Evolutionary conservation across 1,140 invertebrate species (phyloP).

Genomic region (Metopolophium dirhodum): DNA sequence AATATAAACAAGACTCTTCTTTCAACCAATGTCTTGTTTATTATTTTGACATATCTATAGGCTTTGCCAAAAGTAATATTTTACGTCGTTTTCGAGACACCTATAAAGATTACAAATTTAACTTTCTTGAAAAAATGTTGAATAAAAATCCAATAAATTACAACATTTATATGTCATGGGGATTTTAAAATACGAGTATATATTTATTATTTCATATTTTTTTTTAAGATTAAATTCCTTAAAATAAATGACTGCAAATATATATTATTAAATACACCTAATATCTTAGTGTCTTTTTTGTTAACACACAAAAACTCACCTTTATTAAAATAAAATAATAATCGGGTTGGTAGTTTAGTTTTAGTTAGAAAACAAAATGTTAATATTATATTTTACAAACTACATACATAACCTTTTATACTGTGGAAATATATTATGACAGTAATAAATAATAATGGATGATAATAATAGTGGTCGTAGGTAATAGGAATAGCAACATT

Average conservation of each 20-base stretch:
- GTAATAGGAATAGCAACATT: no score
- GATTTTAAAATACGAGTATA: conserved; percentile 3
- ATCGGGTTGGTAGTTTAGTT: neutral
- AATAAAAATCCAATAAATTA: conserved; percentile 48
- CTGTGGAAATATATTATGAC: no score
- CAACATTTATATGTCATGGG: conserved; percentile 1
- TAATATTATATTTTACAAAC: no score
- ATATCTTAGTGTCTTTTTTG: neutral
- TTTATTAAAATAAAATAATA: neutral
- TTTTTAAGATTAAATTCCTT: conserved; percentile 18
- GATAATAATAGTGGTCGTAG: no score
- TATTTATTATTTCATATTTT: neutral
- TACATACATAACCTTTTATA: no score
- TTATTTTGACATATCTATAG: conserved; percentile 28
- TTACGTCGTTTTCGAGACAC: conserved; percentile 20
- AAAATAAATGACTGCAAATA: conserved; percentile 41
- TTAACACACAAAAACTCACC: neutral
- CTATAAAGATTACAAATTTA: conserved; percentile 46
- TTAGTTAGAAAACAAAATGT: no score
- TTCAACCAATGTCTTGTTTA: conserved; percentile 30
- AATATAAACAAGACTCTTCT: neutral
- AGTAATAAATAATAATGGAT: no score
- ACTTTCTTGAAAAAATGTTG: conserved; percentile 16
- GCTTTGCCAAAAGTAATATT: conserved; percentile 52
- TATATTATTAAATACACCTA: neutral